Evolutionary conservation across 2,113 vertebrate genomes (phyloP).

Genomic region (Thamnophis sirtalis): DNA sequence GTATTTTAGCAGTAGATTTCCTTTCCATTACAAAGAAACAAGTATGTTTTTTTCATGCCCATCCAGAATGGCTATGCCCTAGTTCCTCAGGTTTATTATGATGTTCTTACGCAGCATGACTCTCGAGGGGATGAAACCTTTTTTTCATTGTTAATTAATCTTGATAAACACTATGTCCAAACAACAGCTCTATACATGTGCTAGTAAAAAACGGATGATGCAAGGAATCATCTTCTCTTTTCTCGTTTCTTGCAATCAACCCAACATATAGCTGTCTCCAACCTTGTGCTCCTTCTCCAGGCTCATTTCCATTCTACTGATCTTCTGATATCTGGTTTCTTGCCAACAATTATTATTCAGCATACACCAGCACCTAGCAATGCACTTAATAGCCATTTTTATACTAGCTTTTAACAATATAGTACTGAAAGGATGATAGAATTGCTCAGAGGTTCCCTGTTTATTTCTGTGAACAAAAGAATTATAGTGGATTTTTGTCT

Average conservation of each 20-base stretch:
- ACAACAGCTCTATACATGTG: neutral
- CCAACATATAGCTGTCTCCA: neutral
- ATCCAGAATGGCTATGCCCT: neutral
- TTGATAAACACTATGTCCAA: neutral
- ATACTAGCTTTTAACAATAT: neutral
- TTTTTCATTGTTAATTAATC: neutral
- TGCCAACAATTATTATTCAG: neutral
- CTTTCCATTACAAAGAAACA: neutral
- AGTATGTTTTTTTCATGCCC: neutral
- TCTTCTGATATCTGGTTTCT: neutral
- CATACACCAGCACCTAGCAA: neutral
- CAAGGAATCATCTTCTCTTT: neutral
- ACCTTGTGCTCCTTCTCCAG: neutral
- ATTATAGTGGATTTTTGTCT: neutral
- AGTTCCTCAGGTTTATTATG: neutral
- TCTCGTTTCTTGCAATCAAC: neutral
- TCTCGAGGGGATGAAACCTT: neutral
- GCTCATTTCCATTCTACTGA: neutral
- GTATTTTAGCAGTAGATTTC: neutral
- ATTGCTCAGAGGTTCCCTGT: neutral
- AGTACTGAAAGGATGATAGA: neutral
- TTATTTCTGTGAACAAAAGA: neutral
- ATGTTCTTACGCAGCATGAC: neutral
- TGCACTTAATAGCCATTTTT: too few species aligned
- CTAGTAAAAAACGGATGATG: neutral